Evolutionary conservation across 2,113 vertebrate species (phyloP), one percentile per base, ranked within the genome.

Genomic region (Poicephalus gulielmi): DNA sequence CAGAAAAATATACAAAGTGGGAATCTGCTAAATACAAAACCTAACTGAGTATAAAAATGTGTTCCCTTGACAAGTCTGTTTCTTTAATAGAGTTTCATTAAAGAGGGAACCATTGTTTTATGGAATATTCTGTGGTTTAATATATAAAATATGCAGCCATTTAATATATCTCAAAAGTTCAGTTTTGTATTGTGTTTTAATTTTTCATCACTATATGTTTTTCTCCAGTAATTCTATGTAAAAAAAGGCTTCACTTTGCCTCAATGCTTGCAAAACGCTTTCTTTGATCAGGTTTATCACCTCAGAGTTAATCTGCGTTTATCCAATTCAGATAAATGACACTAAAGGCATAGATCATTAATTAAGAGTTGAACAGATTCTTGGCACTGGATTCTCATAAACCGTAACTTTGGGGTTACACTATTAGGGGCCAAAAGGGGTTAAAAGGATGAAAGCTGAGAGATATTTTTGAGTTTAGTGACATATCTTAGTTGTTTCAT

Each of bases 1-100:
- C 90, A 96, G 90, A 95, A 97, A 97, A 96, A 97, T 96, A 97
- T 91, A 97, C 96, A 88, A 77, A 83, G 41, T 69, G 60, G 74
- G 75, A 94, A 97, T 91, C 88, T 94, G 85, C 91, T 95, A 93
- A 97, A 97, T 80, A 92, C 62, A 96, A 95, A 95, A 83, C 53
- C 88, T n/a, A n/a, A n/a, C n/a, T 87, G 90, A n/a, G 83, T 83
- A 77, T 81, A 91, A 93, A 97, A 97, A 83, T 87, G 10, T 68
- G 94, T 88, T 96, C 62, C 75, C 84, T 82, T 92, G 92, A 94
- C 75, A 90, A 59, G 41, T 87, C 79, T 91, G 63, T 84, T 94
- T 74, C 92, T 94, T 94, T 96, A 95, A 89, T n/a, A 89, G 49
- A 68, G 39, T 87, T 96, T 87, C 64, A 43, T 96, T 95, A 79